These are phyloP conservation scores for Sinocyclocheilus grahami DNA, from an alignment of 2,113 vertebrate species.

Conservation along the genomic window DNA sequence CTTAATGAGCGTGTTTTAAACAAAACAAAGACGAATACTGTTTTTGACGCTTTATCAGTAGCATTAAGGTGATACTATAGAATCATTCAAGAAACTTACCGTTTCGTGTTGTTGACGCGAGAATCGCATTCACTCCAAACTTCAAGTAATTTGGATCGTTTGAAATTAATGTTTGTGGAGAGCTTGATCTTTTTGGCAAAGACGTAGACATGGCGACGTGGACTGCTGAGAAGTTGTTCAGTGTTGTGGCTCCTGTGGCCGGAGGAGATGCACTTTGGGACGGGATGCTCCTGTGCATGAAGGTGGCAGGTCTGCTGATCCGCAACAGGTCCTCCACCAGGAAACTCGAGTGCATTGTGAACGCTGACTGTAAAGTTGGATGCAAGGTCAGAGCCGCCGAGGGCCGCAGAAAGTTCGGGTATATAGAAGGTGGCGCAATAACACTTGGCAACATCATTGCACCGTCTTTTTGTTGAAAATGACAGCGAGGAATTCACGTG, in stretches of 20 bases:
- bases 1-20: too few relatives aligned
- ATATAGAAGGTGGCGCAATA: constrained; percentile 85
- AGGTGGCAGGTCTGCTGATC: constrained; percentile 81
- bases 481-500: not conserved
- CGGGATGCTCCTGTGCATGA: constrained; percentile 78
- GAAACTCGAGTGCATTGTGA: constrained; percentile 85
- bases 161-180: constrained; percentile 69
- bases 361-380: constrained; percentile 81
- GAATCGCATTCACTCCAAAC: constrained; percentile 95
- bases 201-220: constrained; percentile 61
- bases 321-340: constrained; percentile 90
- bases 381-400: constrained; percentile 84
- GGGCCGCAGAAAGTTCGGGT: constrained; percentile 85
- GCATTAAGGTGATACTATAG: not conserved
- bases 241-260: constrained; percentile 62
- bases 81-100: constrained; percentile 73
- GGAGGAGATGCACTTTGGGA: constrained; percentile 74
- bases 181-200: constrained; percentile 66
- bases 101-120: constrained; percentile 83
- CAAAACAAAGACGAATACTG: too few relatives aligned
- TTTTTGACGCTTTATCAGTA: not conserved
- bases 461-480: constrained; percentile 33
- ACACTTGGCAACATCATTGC: constrained; percentile 93
- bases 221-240: constrained; percentile 69
- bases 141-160: constrained; percentile 85